Base-by-base conservation (phyloP, 2,113 vertebrate species). In the Hyaena hyaena region DNA sequence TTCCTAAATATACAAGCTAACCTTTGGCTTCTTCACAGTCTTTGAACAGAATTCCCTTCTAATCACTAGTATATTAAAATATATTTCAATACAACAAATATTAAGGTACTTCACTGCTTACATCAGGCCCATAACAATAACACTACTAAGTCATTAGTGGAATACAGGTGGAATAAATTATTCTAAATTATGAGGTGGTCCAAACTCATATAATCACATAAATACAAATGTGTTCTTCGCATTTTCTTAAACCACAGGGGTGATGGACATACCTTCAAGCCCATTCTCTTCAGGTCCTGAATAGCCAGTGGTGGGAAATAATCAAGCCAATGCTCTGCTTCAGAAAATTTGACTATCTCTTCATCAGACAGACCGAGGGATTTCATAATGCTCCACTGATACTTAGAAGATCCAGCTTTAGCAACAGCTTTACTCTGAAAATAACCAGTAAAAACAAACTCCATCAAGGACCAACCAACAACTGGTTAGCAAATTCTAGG, bases 371-470 rank as follows among this genome's bases (percentile, higher is more conserved):
- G 98, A n/a, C 99, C 99, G 92, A 99, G 97, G 95, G 99, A 99
- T 95, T 97, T 99, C 99, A 99, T 99, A 93, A 99, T 99, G 77
- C 99, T 98, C 99, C 99, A 99, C 98, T 99, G 99, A 98, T 99
- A 99, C 33, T 99, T 99, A 69, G 99, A 97, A 9, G 99, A 98
- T 28, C 99, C 99, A 21, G 99, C 79, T 98, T 99, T 99, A 88
- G 99, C 99, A 92, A 98, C 99, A 68, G 99, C 99, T 98, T 99
- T 99, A 98, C 99, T 99, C 99, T 99, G 93, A 63, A 97, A 96
- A 95, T 84, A 93, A 97, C 0, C 94, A 0, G 0, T 2, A 96
- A 96, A 87, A 92, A 69, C 12, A 97, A 94, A n/a, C 5, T 73
- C 65, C 58, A 90, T 87, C 33, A 88, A 58, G 93, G 31, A 88